phyloP scores from a whole-genome alignment of 2,797 vertebrate genomes.

The Hoplostethus mediterraneus region DNA sequence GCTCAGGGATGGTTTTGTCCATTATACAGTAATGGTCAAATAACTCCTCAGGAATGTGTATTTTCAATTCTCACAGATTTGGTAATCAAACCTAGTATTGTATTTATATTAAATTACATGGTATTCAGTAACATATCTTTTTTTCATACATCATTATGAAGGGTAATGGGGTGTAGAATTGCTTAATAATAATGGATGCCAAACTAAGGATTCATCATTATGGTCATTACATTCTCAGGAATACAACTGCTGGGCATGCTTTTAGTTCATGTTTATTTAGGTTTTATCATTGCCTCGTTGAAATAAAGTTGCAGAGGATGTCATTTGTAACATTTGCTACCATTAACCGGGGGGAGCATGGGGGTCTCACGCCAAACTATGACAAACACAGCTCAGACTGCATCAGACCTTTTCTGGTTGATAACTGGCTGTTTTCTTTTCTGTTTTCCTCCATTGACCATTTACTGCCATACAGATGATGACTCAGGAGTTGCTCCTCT shows the following conservation, averaged over 20 bases:
- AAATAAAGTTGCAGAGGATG: conserved; percentile 49
- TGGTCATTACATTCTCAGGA: conserved; percentile 13
- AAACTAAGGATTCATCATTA: background rate
- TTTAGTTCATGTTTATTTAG: conserved; percentile 48
- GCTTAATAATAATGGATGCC: background rate
- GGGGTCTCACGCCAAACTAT: conserved; percentile 20
- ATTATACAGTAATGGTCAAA: background rate
- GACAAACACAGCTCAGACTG: background rate
- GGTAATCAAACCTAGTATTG: background rate
- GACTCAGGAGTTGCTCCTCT: conserved; percentile 94
- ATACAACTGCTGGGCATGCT: conserved; percentile 54
- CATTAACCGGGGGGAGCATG: conserved; percentile 50
- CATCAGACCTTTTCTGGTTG: background rate
- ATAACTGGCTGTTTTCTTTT: conserved; percentile 35
- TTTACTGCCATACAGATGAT: conserved; percentile 85
- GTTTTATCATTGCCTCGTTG: conserved; percentile 55
- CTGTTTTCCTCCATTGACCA: conserved; percentile 13
- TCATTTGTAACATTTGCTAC: conserved; percentile 56
- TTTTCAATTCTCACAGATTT: background rate
- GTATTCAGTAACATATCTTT: background rate
- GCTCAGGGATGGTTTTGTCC: conserved; percentile 25
- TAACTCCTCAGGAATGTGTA: too few relatives aligned
- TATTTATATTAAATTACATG: background rate
- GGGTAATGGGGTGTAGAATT: background rate
- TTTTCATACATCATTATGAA: background rate